These are phyloP conservation scores for Tupiocoris notatus DNA, from an alignment of 2,888 invertebrate genomes.

Conservation along the genomic window DNA sequence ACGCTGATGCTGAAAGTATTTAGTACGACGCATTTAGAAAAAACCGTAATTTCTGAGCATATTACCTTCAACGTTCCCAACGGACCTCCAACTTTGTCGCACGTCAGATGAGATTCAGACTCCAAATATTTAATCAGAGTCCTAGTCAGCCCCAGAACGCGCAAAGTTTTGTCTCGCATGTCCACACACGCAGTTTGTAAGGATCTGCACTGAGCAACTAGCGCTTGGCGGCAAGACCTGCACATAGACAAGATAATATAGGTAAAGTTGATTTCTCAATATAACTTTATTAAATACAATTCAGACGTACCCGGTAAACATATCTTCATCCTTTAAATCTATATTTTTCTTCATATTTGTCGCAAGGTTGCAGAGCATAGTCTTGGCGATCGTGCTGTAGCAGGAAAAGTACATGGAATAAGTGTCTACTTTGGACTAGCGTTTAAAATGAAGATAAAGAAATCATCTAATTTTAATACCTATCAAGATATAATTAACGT, in stretches of 20 bases:
- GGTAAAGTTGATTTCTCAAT: background rate
- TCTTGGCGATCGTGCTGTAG: conserved; percentile 28
- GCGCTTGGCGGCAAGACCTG: conserved; percentile 53
- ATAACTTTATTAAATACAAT: background rate
- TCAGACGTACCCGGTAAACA: background rate
- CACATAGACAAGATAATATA: too few species aligned
- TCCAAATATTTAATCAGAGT: conserved; percentile 68
- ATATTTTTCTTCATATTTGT: conserved; percentile 10
- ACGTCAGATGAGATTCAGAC: conserved; percentile 53
- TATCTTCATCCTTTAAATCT: conserved; percentile 8
- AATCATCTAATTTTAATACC: too few species aligned
- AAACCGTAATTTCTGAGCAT: too few species aligned
- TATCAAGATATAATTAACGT: too few species aligned
- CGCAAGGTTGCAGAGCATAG: conserved; percentile 28
- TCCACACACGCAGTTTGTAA: conserved; percentile 76
- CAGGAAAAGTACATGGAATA: background rate
- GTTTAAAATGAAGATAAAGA: too few species aligned
- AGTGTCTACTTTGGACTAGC: too few species aligned
- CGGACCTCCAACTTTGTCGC: conserved; percentile 58
- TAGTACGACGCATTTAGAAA: too few species aligned
- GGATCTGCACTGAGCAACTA: conserved; percentile 69
- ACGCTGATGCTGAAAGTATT: too few species aligned
- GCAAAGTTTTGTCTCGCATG: conserved; percentile 75
- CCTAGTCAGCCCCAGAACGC: conserved; percentile 78
- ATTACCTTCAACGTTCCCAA: conserved; percentile 61